These are phyloP conservation scores for Linnaemya vulpina DNA, from an alignment of 2,888 invertebrate species.

Conservation along the genomic window DNA sequence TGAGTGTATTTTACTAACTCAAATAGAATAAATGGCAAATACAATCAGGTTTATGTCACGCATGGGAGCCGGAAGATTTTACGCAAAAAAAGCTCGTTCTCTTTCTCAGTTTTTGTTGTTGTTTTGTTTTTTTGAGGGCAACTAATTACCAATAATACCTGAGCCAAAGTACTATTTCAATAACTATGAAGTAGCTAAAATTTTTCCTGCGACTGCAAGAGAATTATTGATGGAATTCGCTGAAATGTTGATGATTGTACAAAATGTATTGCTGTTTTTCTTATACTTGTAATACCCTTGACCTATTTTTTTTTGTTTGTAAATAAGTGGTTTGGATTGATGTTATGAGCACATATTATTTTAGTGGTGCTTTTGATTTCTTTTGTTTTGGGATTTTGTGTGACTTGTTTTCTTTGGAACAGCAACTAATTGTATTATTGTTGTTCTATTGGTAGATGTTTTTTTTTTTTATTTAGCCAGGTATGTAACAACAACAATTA, in stretches of 20 bases:
- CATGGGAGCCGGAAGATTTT: constrained; percentile 37
- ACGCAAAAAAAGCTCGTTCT: constrained; percentile 27
- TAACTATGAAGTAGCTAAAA: neutral
- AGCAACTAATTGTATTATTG: constrained; percentile 30
- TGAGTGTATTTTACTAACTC: neutral
- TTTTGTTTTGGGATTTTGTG: constrained; percentile 2
- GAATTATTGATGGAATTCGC: constrained; percentile 50
- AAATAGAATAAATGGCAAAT: neutral
- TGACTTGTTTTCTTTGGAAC: constrained; percentile 21
- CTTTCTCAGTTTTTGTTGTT: neutral
- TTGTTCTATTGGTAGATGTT: neutral
- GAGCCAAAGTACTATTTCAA: neutral
- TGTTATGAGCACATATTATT: constrained; percentile 13
- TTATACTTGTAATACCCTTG: constrained; percentile 53
- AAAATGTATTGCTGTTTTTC: neutral
- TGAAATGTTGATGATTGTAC: constrained; percentile 1
- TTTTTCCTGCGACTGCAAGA: neutral
- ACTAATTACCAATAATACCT: constrained; percentile 8
- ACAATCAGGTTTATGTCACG: constrained; percentile 57
- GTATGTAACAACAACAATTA: neutral
- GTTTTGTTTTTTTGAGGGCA: neutral
- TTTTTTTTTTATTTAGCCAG: neutral
- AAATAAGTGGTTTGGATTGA: neutral
- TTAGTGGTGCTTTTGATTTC: neutral
- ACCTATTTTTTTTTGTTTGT: constrained; percentile 55